Base-by-base conservation (phyloP, 2,888 invertebrate genomes). In the Apantesis nais region DNA sequence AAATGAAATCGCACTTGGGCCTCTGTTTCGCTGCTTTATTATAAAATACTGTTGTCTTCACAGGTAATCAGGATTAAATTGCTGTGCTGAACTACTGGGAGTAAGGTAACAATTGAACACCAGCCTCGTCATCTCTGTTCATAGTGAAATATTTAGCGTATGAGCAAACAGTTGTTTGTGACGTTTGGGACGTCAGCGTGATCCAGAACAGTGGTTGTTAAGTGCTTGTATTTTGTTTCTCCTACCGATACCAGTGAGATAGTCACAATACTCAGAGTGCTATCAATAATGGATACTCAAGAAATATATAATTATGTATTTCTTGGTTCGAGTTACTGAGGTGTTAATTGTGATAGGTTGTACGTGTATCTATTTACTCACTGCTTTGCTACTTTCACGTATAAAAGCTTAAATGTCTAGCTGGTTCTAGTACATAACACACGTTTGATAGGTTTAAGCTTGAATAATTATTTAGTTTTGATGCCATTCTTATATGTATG, bases 341-440 rank as follows among this genome's bases (percentile, higher is more conserved):
- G 66, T 66, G 37, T 62, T 62, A 11, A n/a, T 66, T 72, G 52
- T 61, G 61, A 66, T 58, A 66, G n/a, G 52, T 60, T 25, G 64
- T 64, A 16, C 60, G 63, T 61, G 29, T 66, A 48, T 58, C 39
- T 71, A 61, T 9, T 25, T 65, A 67, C 62, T 70, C 63, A 65
- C 66, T 55, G 74, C 67, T 69, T 71, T 64, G 70, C 69, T 73
- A 66, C 39, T 29, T 70, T 62, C 61, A 70, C 63, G 41, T 72
- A 60, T 55, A 68, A 62, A 67, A 63, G 48, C 70, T 74, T 74
- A 44, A 65, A 73, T 71, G 67, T 66, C 73, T 77, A 77, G 80
- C 77, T 72, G 75, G 80, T 70, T 73, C 74, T 78, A 81, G 81
- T 66, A 74, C 70, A 71, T 80, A 69, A 60, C 60, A 60, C 60